phyloP scores from a whole-genome alignment of 2,888 invertebrate species.

The Drosophila picticornis region DNA sequence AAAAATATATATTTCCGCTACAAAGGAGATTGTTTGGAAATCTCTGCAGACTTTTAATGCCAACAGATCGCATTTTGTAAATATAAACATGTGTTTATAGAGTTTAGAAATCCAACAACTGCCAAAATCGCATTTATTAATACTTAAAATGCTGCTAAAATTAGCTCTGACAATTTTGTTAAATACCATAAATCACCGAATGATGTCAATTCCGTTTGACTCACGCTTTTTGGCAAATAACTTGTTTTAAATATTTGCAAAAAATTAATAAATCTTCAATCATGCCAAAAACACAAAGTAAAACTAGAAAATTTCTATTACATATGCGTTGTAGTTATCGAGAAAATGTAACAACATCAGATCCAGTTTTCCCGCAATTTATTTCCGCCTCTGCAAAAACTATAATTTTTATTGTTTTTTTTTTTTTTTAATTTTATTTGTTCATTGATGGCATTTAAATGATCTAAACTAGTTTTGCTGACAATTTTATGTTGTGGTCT shows the following conservation, averaged over 20 bases:
- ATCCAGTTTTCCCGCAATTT: slow-evolving; percentile 36
- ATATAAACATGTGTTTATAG: neutral
- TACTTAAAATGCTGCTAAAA: neutral
- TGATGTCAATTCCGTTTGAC: slow-evolving; percentile 43
- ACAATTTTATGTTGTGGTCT: slow-evolving; percentile 61
- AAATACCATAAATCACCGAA: slow-evolving; percentile 41
- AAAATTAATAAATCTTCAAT: slow-evolving; percentile 26
- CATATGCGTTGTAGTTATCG: neutral
- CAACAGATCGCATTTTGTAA: neutral
- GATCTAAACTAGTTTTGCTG: slow-evolving; percentile 67
- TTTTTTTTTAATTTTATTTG: slow-evolving; percentile 2
- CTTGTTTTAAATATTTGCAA: slow-evolving; percentile 29
- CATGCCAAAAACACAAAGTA: slow-evolving; percentile 17
- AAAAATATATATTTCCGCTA: neutral
- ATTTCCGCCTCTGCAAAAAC: slow-evolving; percentile 20
- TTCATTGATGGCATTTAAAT: slow-evolving; percentile 47
- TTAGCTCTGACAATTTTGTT: neutral
- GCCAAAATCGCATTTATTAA: neutral
- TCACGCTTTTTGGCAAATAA: slow-evolving; percentile 18
- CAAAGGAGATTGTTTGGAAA: neutral
- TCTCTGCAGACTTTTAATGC: neutral
- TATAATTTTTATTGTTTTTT: slow-evolving; percentile 17
- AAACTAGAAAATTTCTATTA: neutral
- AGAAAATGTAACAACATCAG: slow-evolving; percentile 2
- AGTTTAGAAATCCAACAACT: neutral